Conservation (phyloP, 1,140 invertebrate species). For the Calliopsis andreniformis region DNA sequence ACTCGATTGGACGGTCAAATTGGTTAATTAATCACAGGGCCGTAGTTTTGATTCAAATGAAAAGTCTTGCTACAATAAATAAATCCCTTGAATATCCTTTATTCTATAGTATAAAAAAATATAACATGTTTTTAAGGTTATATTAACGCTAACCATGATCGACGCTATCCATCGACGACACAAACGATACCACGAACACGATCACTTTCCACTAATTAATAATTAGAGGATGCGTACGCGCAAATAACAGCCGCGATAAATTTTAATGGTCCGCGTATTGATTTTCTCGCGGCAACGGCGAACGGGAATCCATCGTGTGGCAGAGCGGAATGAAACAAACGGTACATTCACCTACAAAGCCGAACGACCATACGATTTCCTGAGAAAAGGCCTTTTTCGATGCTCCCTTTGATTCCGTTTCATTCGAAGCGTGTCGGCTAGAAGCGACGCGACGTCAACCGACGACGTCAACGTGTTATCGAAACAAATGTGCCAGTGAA, state of each 20-base stretch:
- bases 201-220: conserved; percentile 1
- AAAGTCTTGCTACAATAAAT: no score
- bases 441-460: not conserved
- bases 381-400: not conserved
- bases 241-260: not conserved
- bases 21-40: no score
- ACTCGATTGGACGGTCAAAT: no score
- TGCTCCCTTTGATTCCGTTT: not conserved
- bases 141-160: not conserved
- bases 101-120: no score
- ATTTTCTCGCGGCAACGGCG: not conserved
- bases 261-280: conserved; percentile 11
- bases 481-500: conserved; percentile 5
- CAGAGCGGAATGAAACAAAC: conserved; percentile 33
- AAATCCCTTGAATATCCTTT: no score
- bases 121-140: not conserved
- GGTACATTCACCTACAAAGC: conserved; percentile 46
- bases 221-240: not conserved
- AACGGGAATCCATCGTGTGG: conserved; percentile 4
- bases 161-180: no score
- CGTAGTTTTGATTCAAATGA: no score
- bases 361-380: conserved; percentile 28
- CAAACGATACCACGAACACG: not conserved
- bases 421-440: not conserved
- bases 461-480: not conserved